Evolutionary conservation across 92 coral and sea anemone genomes (phyloP).

Genomic region (Porites cylindrica): DNA sequence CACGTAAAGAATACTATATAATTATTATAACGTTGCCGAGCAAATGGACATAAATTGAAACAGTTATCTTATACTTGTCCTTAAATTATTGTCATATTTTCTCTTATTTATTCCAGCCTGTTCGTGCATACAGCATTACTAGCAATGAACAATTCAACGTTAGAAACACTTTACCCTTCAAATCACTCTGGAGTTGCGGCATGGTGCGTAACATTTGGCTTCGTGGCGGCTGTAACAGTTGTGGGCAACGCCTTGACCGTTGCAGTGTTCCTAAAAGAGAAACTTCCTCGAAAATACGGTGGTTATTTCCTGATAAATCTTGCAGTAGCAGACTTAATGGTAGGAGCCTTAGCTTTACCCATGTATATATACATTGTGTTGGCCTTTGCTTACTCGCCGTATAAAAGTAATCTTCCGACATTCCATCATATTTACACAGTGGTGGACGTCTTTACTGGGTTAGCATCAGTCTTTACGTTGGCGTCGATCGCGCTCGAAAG

Average conservation of each 20-base stretch:
- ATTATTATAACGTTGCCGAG: too few species aligned
- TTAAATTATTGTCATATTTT: too few species aligned
- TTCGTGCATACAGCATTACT: background rate
- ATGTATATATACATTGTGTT: slow-evolving; percentile 71
- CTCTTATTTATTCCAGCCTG: background rate
- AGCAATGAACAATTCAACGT: slow-evolving; percentile 31
- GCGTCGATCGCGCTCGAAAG: slow-evolving; percentile 79
- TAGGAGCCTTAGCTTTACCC: slow-evolving; percentile 79
- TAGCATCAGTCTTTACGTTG: slow-evolving; percentile 80
- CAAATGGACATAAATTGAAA: too few species aligned
- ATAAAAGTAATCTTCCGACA: background rate
- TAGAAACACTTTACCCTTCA: background rate
- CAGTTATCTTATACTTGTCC: background rate
- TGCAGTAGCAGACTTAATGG: slow-evolving; percentile 81
- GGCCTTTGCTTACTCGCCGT: slow-evolving; percentile 5
- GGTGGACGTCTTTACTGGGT: slow-evolving; percentile 73
- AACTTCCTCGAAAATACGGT: slow-evolving; percentile 64
- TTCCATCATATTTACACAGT: slow-evolving; percentile 52
- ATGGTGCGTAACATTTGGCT: slow-evolving; percentile 77
- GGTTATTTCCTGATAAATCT: slow-evolving; percentile 75
- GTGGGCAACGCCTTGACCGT: slow-evolving; percentile 70
- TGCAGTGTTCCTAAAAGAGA: slow-evolving; percentile 61
- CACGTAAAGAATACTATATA: too few species aligned
- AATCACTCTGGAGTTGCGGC: slow-evolving; percentile 18
- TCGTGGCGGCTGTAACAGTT: slow-evolving; percentile 65